phyloP scores from a whole-genome alignment of 2,113 vertebrate genomes.

The Mellivora capensis region DNA sequence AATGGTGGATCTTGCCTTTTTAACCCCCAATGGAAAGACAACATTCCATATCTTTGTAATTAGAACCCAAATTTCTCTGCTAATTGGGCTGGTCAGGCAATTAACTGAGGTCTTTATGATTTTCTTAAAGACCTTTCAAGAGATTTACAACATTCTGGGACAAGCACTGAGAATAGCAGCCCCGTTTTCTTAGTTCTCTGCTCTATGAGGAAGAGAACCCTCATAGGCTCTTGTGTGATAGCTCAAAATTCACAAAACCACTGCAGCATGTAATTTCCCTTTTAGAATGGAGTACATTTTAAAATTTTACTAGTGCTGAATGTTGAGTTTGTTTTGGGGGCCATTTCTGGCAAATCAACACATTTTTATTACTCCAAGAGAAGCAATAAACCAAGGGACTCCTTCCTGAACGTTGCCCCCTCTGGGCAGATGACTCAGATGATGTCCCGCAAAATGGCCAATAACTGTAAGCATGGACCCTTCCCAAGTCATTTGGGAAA shows the following conservation, averaged over 20 bases:
- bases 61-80: neutral
- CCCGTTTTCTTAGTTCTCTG: neutral
- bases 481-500: neutral
- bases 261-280: neutral
- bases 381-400: neutral
- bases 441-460: neutral
- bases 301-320: neutral
- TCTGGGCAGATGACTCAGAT: neutral
- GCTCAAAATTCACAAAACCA: neutral
- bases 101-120: neutral
- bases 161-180: neutral
- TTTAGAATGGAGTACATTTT: neutral
- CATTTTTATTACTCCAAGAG: slow-evolving; percentile 29
- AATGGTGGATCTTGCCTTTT: neutral
- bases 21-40: neutral
- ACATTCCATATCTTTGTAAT: neutral
- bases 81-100: neutral
- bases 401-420: neutral
- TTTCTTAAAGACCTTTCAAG: neutral
- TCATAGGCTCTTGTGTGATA: neutral
- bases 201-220: neutral
- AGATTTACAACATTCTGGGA: neutral
- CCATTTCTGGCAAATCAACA: neutral
- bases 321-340: neutral
- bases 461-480: neutral